Percentiles rank a stretch among this genome's conserved stretches.
phyloP scores from a whole-genome alignment of 2,888 invertebrate genomes.

The Elmis aenea region DNA sequence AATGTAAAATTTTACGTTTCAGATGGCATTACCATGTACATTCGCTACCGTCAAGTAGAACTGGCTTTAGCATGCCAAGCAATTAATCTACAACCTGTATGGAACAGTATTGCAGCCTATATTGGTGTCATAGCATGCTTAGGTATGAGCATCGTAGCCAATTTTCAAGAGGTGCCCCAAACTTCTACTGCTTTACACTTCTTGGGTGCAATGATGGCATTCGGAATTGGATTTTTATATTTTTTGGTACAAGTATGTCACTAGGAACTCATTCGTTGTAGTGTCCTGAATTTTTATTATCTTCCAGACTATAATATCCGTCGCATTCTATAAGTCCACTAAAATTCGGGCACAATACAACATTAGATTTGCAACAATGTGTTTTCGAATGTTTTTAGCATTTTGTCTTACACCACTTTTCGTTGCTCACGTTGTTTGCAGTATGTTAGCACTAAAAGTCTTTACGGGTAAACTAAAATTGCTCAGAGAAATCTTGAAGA shows the following conservation, averaged over 20 bases:
- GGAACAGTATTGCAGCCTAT: conserved; percentile 3
- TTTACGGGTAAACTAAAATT: conserved; percentile 11
- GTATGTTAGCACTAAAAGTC: conserved; percentile 1
- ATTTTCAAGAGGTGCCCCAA: conserved; percentile 71
- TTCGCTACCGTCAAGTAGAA: conserved; percentile 22
- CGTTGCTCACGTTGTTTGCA: not conserved
- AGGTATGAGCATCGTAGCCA: conserved; percentile 65
- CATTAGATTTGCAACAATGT: conserved; percentile 2
- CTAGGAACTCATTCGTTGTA: too few relatives aligned
- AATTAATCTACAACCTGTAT: conserved; percentile 1
- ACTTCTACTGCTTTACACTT: conserved; percentile 64
- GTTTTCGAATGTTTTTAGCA: conserved; percentile 4
- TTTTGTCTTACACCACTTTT: conserved; percentile 5
- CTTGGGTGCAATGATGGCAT: conserved; percentile 64
- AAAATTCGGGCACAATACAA: conserved; percentile 1
- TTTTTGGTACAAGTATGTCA: conserved; percentile 71
- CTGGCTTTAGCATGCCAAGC: conserved; percentile 5
- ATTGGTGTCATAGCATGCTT: conserved; percentile 49
- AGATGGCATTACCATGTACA: conserved; percentile 17
- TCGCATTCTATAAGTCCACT: not conserved
- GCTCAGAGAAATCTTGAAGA: too few relatives aligned
- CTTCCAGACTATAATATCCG: conserved; percentile 6
- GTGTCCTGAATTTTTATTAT: too few relatives aligned
- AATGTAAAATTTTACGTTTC: conserved; percentile 12
- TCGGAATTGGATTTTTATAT: conserved; percentile 73